Evolutionary conservation across 2,113 vertebrate genomes (phyloP), one percentile per base, ranked within the genome.

Genomic region (Dascyllus trimaculatus): DNA sequence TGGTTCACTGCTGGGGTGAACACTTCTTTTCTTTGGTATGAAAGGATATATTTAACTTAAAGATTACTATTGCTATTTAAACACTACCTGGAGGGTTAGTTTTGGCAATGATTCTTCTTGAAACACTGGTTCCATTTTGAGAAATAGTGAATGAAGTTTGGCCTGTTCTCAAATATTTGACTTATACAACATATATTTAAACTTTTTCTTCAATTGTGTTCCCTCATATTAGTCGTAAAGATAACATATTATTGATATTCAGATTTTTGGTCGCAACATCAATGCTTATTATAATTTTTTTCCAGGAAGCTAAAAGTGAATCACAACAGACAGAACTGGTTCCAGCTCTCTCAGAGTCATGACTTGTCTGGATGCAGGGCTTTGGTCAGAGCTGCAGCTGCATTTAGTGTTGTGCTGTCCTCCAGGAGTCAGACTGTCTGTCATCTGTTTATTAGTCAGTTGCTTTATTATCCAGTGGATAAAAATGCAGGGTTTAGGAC

Each of bases 391-490:
- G 78, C 77, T 74, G 80, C 75, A 86, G 85, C 85, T 88, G 66
- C 5, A 0, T 63, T 88, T 61, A 26, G 52, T 66, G 52, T 62
- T 66, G 21, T 9, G 11, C 70, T 46, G 54, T 57, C 75, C 62
- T 70, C 71, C 26, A 73, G 77, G 80, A 81, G 74, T 88, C 85
- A 7, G 46, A 60, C 71, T 19, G 77, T 80, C 80, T 78, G 83
- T 91, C 88, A 85, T 60, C 86, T 76, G 71, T 87, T 85, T 91
- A 86, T 90, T 89, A 89, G 85, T 91, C 90, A 88, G 61, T 84
- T 53, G 49, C 74, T 87, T 83, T 87, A 89, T 90, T 86, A 88
- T 86, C 71, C 86, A 80, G 69, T 4, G 60, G 69, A 77, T 59
- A 78, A 75, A 91, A 90, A 85, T 69, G 52, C 75, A 74, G 51